These are phyloP conservation scores for Tamandua tetradactyla DNA, from an alignment of 2,797 vertebrate species.

Conservation along the genomic window DNA sequence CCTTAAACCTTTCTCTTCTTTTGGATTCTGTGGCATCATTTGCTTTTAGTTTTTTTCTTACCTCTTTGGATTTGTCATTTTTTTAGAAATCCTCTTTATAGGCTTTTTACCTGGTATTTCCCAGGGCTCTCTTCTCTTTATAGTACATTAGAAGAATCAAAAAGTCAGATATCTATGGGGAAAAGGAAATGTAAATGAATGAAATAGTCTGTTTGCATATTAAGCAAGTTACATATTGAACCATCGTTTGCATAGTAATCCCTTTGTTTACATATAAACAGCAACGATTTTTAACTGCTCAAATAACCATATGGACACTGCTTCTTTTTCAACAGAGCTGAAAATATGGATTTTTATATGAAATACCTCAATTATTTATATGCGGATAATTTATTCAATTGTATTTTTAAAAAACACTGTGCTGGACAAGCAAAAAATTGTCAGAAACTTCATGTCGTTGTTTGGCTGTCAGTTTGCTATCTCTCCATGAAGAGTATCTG, in stretches of 20 bases:
- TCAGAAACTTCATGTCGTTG: not conserved
- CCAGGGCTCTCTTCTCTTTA: not conserved
- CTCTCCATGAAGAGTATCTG: not conserved
- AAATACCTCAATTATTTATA: constrained; percentile 21
- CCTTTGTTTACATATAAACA: constrained; percentile 33
- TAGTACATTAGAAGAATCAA: not conserved
- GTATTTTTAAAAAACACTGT: constrained; percentile 16
- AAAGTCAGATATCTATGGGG: constrained; percentile 6
- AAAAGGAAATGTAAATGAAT: not conserved
- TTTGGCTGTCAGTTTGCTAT: not conserved
- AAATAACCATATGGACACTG: not conserved
- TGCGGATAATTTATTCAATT: not conserved
- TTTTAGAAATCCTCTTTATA: not conserved
- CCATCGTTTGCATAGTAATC: not conserved
- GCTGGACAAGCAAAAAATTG: constrained; percentile 22
- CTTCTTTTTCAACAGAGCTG: not conserved
- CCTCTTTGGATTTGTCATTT: not conserved
- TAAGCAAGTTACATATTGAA: not conserved
- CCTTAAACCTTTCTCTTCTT: constrained; percentile 4
- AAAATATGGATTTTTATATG: constrained; percentile 15
- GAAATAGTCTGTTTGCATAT: constrained; percentile 3
- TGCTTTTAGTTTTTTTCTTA: constrained; percentile 41
- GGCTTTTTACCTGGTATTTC: constrained; percentile 3
- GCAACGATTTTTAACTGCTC: not conserved
- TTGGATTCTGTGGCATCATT: not conserved